phyloP scores from a whole-genome alignment of 1,140 invertebrate species.

The Wiebesia pumilae region DNA sequence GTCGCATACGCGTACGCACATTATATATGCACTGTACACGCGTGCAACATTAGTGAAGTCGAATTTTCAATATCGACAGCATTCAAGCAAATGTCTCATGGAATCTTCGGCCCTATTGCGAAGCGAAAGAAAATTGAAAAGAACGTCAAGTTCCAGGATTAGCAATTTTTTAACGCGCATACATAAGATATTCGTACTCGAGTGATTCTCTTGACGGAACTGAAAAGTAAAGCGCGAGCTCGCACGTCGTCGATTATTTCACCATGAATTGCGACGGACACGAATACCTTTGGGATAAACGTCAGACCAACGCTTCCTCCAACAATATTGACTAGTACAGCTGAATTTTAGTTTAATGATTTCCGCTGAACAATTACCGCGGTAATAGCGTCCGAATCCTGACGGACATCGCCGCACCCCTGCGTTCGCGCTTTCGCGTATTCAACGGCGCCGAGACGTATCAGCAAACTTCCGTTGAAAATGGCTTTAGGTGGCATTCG shows the following conservation, averaged over 20 bases:
- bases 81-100: too few relatives aligned
- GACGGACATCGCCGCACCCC: conserved; percentile 49
- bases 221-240: neutral
- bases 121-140: neutral
- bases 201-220: neutral
- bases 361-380: conserved; percentile 66
- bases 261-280: conserved; percentile 56
- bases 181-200: neutral
- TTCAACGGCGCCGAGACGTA: conserved; percentile 50
- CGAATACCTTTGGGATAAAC: conserved; percentile 63
- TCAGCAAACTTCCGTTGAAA: conserved; percentile 49
- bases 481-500: conserved; percentile 31
- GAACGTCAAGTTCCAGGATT: neutral
- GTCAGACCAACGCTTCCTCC: conserved; percentile 26
- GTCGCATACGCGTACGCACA: too few relatives aligned
- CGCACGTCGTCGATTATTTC: too few relatives aligned
- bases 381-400: conserved; percentile 63
- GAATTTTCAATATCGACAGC: too few relatives aligned
- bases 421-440: conserved; percentile 26
- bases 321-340: conserved; percentile 61
- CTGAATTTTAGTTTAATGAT: conserved; percentile 72
- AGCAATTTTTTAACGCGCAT: neutral
- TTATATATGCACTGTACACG: too few relatives aligned
- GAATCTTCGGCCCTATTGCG: neutral
- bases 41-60: too few relatives aligned